These are phyloP conservation scores for Rhizoglyphus robini DNA, from an alignment of 1,140 invertebrate species.

Conservation along the genomic window DNA sequence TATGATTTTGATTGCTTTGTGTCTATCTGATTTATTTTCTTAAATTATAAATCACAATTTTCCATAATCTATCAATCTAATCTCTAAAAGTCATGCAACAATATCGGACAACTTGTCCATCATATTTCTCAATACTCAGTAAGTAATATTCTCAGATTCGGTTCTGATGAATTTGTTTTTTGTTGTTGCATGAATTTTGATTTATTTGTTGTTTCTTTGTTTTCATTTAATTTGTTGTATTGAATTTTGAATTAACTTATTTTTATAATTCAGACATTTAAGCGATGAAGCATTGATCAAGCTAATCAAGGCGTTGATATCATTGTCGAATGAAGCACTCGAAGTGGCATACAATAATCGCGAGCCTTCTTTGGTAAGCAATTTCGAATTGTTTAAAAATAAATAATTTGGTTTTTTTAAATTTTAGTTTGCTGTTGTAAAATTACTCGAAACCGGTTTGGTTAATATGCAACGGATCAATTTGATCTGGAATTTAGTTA, in stretches of 20 bases:
- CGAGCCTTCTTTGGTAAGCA: slow-evolving; percentile 38
- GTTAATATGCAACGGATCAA: slow-evolving; percentile 86
- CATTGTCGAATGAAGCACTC: slow-evolving; percentile 91
- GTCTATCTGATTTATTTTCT: background rate
- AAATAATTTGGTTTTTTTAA: background rate
- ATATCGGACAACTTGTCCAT: slow-evolving; percentile 22
- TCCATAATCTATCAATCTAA: too few relatives aligned
- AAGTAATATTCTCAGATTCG: slow-evolving; percentile 15
- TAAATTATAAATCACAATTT: too few relatives aligned
- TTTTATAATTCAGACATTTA: slow-evolving; percentile 43
- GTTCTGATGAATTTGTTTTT: background rate
- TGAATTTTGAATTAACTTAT: background rate
- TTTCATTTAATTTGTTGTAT: slow-evolving; percentile 17
- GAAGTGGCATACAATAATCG: slow-evolving; percentile 87
- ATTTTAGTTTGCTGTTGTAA: slow-evolving; percentile 73
- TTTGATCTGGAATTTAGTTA: slow-evolving; percentile 89
- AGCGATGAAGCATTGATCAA: slow-evolving; percentile 91
- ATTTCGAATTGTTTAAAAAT: background rate
- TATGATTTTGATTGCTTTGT: background rate
- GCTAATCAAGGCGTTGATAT: slow-evolving; percentile 88
- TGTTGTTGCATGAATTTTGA: background rate
- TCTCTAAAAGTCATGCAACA: slow-evolving; percentile 21
- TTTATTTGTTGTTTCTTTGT: slow-evolving; percentile 22
- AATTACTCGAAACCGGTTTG: slow-evolving; percentile 85
- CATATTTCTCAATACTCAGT: slow-evolving; percentile 24